Evolutionary conservation across 2,113 vertebrate species (phyloP).

Genomic region (Lamprologus speciosus): DNA sequence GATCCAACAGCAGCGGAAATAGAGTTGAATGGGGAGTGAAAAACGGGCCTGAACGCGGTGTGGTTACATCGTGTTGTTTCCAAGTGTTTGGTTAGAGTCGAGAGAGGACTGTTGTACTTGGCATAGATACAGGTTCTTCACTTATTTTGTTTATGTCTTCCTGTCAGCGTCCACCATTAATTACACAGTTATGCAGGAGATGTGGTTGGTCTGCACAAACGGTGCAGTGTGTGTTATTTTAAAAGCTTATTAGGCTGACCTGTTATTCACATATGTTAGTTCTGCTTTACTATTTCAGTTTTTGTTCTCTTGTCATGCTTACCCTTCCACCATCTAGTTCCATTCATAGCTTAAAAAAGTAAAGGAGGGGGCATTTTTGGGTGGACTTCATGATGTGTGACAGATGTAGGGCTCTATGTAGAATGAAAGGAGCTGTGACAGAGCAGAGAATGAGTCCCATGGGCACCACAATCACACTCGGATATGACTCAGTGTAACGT

Average conservation of each 20-base stretch:
- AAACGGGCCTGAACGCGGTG: background rate
- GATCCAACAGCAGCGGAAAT: background rate
- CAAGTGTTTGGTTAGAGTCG: slow-evolving; percentile 1
- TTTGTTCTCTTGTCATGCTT: background rate
- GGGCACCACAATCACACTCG: slow-evolving; percentile 2
- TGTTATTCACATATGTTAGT: background rate
- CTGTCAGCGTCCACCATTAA: slow-evolving; percentile 24
- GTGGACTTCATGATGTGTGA: slow-evolving; percentile 3
- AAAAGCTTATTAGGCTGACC: background rate
- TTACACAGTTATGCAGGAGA: background rate
- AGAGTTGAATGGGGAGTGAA: background rate
- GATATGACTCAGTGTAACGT: background rate
- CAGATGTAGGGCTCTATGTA: slow-evolving; percentile 12
- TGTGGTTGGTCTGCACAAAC: background rate
- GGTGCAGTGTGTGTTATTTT: background rate
- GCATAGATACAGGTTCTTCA: background rate
- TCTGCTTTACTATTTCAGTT: background rate
- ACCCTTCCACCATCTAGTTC: background rate
- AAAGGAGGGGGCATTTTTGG: background rate
- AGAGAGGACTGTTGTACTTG: slow-evolving; percentile 1
- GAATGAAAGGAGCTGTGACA: background rate
- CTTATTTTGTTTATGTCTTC: slow-evolving; percentile 51
- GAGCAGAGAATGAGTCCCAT: background rate
- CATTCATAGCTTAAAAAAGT: background rate
- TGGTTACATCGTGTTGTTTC: background rate